Evolutionary conservation across 2,797 vertebrate genomes (phyloP).

Genomic region (Neostethus bicornis): DNA sequence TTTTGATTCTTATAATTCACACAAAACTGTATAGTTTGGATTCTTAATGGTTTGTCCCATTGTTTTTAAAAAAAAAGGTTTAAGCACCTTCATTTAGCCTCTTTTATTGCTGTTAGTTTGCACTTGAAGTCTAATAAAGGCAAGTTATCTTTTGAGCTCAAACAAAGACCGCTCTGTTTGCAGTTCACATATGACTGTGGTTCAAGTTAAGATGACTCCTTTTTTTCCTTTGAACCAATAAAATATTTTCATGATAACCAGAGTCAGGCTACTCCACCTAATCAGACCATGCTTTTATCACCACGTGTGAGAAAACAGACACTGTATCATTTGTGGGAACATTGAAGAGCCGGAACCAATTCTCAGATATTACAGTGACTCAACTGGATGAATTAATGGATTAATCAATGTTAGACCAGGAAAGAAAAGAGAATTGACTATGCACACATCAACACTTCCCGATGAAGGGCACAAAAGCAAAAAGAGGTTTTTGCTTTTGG

Average conservation of each 20-base stretch:
- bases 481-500: background rate
- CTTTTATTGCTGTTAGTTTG: background rate
- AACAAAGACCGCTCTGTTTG: conserved; percentile 39
- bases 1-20: conserved; percentile 24
- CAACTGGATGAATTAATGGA: background rate
- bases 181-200: conserved; percentile 59
- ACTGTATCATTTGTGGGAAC: conserved; percentile 13
- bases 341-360: conserved; percentile 1
- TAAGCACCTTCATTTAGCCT: no score
- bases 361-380: conserved; percentile 3
- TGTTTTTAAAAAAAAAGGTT: no score
- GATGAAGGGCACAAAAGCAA: background rate
- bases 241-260: conserved; percentile 47
- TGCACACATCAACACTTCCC: background rate
- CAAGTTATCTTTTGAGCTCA: conserved; percentile 26
- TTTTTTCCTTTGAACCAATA: conserved; percentile 21
- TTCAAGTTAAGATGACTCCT: conserved; percentile 29
- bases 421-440: background rate
- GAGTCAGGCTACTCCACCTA: conserved; percentile 60
- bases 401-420: background rate
- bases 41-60: no score
- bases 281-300: conserved; percentile 20
- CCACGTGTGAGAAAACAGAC: conserved; percentile 30
- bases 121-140: background rate
- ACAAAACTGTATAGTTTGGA: background rate